Evolutionary conservation across 2,888 invertebrate species (phyloP).

Genomic region (Myopa testacea): DNA sequence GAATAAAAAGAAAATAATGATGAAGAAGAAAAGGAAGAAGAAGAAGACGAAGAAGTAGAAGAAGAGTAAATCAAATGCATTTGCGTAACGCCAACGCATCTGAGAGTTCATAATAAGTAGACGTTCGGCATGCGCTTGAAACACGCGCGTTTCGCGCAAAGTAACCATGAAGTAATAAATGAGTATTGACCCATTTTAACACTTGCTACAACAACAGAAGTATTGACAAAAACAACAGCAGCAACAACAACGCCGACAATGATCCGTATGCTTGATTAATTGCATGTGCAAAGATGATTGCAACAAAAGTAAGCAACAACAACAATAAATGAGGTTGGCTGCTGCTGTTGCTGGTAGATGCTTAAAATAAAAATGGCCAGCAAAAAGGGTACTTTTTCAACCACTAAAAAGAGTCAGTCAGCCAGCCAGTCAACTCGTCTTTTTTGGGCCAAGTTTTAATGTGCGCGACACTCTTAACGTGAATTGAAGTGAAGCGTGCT

Average conservation of each 20-base stretch:
- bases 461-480: conserved; percentile 17
- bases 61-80: background rate
- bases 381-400: no score
- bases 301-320: background rate
- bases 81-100: conserved; percentile 18
- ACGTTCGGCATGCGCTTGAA: no score
- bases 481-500: conserved; percentile 15
- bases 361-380: background rate
- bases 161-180: no score
- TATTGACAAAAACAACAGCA: conserved; percentile 1
- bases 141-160: no score
- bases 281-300: background rate
- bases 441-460: conserved; percentile 22
- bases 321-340: background rate
- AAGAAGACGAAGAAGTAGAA: background rate
- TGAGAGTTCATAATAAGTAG: no score
- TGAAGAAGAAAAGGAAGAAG: background rate
- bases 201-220: background rate
- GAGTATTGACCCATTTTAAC: no score
- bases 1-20: background rate
- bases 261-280: background rate
- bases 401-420: background rate
- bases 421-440: background rate
- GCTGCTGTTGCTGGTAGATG: background rate
- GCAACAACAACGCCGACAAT: background rate